Evolutionary conservation across 2,113 vertebrate genomes (phyloP).

Genomic region (Ctenomys sociabilis): DNA sequence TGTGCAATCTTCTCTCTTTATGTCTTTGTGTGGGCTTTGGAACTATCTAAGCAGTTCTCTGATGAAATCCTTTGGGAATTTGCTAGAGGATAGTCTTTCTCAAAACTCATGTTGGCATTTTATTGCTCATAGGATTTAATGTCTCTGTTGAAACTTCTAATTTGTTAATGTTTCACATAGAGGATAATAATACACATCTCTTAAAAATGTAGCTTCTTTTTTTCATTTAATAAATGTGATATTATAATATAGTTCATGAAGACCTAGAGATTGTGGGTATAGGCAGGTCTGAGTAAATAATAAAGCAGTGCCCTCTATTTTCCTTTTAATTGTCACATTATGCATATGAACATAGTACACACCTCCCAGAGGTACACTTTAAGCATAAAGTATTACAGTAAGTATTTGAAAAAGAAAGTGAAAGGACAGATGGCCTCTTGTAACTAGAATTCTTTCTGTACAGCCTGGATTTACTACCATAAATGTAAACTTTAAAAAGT

Average conservation of each 20-base stretch:
- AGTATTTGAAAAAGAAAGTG: slow-evolving; percentile 4
- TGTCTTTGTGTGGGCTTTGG: background rate
- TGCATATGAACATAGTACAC: background rate
- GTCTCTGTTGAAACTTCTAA: slow-evolving; percentile 32
- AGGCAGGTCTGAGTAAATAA: slow-evolving; percentile 22
- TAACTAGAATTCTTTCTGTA: slow-evolving; percentile 11
- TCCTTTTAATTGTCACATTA: background rate
- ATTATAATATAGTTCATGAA: background rate
- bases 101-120: slow-evolving; percentile 7
- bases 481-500: slow-evolving; percentile 36
- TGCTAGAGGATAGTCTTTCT: slow-evolving; percentile 34
- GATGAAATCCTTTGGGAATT: slow-evolving; percentile 19
- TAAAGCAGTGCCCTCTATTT: background rate
- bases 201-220: background rate
- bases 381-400: slow-evolving; percentile 20
- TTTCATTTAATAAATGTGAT: background rate
- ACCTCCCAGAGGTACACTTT: background rate
- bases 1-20: slow-evolving; percentile 14
- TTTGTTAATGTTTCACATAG: slow-evolving; percentile 23
- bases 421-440: background rate
- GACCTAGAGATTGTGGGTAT: background rate
- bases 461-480: background rate
- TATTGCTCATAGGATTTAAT: slow-evolving; percentile 53
- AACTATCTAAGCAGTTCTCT: slow-evolving; percentile 57
- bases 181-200: slow-evolving; percentile 28